Conservation (phyloP, 1,140 invertebrate genomes). For the Drosophila dunni region DNA sequence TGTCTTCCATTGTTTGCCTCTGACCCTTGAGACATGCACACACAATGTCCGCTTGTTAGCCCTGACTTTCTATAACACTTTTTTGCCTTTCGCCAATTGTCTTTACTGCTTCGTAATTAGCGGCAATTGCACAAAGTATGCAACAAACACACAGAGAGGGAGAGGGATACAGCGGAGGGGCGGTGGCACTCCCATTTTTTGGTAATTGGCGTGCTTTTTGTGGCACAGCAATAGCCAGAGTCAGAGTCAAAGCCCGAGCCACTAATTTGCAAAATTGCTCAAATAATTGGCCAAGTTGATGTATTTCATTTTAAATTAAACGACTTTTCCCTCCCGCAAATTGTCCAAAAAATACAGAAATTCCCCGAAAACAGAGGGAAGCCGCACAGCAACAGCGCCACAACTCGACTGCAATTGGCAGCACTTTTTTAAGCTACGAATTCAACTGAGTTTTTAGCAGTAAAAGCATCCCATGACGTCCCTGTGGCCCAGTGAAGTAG, state of each 20-base stretch:
- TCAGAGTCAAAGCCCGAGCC: slow-evolving; percentile 39
- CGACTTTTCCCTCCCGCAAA: slow-evolving; percentile 36
- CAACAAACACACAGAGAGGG: slow-evolving; percentile 43
- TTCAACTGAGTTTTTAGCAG: slow-evolving; percentile 28
- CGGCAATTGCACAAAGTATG: slow-evolving; percentile 60
- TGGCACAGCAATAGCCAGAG: slow-evolving; percentile 20
- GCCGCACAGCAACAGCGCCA: slow-evolving; percentile 26
- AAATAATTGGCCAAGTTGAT: slow-evolving; percentile 77
- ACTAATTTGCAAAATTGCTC: slow-evolving; percentile 77
- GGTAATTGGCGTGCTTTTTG: slow-evolving; percentile 66
- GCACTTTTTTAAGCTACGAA: slow-evolving; percentile 51
- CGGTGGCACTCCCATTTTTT: slow-evolving; percentile 10
- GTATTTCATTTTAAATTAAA: slow-evolving; percentile 77
- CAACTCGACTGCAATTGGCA: slow-evolving; percentile 67
- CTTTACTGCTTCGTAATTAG: slow-evolving; percentile 59
- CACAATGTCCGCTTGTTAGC: slow-evolving; percentile 41
- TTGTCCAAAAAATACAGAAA: slow-evolving; percentile 29
- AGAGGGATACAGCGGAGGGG: neutral
- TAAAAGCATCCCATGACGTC: neutral
- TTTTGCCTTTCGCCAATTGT: slow-evolving; percentile 39
- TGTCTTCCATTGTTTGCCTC: slow-evolving; percentile 48
- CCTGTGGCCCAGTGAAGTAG: slow-evolving; percentile 1
- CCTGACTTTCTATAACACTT: slow-evolving; percentile 28
- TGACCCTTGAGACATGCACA: slow-evolving; percentile 48
- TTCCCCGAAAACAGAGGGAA: neutral